Conservation (phyloP, 2,113 vertebrate genomes). For the Motacilla tschutschensis region DNA sequence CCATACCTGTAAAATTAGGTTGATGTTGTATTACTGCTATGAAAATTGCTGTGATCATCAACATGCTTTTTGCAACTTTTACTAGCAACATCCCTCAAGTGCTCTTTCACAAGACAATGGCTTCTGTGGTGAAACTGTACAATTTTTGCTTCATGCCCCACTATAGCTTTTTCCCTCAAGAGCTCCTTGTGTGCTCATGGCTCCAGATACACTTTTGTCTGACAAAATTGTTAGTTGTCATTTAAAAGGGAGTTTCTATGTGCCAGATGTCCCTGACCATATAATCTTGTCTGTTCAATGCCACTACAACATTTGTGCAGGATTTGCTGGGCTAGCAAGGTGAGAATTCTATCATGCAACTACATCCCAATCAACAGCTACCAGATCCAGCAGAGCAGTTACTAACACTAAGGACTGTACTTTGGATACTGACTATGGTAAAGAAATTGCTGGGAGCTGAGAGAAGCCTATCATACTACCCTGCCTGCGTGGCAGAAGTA, state of each 20-base stretch:
- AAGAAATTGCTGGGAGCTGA: neutral
- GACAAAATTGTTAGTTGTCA: neutral
- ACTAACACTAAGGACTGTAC: neutral
- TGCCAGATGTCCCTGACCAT: neutral
- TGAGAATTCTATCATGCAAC: neutral
- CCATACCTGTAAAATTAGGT: neutral
- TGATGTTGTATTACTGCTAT: neutral
- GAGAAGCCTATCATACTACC: neutral
- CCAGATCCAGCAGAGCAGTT: neutral
- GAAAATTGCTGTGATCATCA: neutral
- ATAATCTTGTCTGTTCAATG: neutral
- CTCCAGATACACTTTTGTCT: neutral
- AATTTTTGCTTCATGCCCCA: neutral
- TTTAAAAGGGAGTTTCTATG: neutral
- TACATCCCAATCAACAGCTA: neutral
- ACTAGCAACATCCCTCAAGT: neutral
- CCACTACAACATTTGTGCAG: neutral
- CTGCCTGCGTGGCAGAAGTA: rapidly evolving
- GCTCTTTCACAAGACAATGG: neutral
- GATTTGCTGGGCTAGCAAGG: neutral
- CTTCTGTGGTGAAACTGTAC: neutral
- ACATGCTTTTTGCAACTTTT: neutral
- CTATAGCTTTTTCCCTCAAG: neutral
- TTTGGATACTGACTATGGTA: neutral
- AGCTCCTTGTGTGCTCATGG: neutral